A percentile compares a stretch with the other conserved stretches of the same genome.
Evolutionary conservation across 1,140 invertebrate genomes (phyloP).

Genomic region (Goniozus legneri): DNA sequence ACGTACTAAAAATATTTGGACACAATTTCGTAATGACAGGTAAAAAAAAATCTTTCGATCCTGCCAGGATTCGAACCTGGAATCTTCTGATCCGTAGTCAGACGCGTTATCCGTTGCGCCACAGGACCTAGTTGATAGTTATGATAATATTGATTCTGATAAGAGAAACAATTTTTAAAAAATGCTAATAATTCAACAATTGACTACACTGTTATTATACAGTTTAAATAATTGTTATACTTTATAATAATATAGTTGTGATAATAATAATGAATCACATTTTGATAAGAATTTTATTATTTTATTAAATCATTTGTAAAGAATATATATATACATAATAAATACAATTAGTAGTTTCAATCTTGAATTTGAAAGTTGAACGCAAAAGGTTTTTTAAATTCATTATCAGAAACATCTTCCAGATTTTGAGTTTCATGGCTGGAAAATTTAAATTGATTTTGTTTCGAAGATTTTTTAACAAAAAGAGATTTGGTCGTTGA

Average conservation of each 20-base stretch:
- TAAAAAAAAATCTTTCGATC: slow-evolving; percentile 57
- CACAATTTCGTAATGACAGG: too few relatives aligned
- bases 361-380: slow-evolving; percentile 52
- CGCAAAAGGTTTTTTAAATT: slow-evolving; percentile 47
- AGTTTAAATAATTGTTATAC: too few relatives aligned
- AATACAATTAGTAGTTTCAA: slow-evolving; percentile 1
- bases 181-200: not conserved
- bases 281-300: not conserved
- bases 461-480: slow-evolving; percentile 51
- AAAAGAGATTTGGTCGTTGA: slow-evolving; percentile 56
- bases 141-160: not conserved
- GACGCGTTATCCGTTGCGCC: slow-evolving; percentile 90
- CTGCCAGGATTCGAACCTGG: slow-evolving; percentile 89
- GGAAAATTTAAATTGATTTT: not conserved
- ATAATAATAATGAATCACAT: not conserved
- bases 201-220: too few relatives aligned
- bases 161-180: not conserved
- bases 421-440: slow-evolving; percentile 8
- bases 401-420: slow-evolving; percentile 11
- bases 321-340: not conserved
- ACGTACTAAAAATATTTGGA: too few relatives aligned
- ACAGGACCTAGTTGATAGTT: slow-evolving; percentile 61
- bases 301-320: not conserved
- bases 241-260: too few relatives aligned
- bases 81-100: slow-evolving; percentile 90